Evolutionary conservation across 30 jellyfish, hydroid and myxozoan genomes (phyloP).

Genomic region (Catostylus mosaicus): DNA sequence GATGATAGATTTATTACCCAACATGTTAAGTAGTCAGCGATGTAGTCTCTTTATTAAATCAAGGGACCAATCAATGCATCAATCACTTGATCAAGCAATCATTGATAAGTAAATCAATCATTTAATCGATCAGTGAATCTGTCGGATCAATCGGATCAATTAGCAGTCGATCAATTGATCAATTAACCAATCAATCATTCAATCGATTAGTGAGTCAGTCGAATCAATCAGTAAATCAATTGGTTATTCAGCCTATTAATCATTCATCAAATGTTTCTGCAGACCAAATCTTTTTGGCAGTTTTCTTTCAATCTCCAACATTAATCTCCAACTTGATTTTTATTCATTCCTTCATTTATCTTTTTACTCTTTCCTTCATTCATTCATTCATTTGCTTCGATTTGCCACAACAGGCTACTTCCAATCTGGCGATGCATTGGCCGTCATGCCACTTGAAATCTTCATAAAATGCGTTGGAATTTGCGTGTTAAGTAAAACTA

Average conservation of each 20-base stretch:
- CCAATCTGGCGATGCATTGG: conserved; percentile 81
- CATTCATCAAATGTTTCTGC: no score
- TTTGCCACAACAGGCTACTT: conserved; percentile 60
- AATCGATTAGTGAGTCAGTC: background rate
- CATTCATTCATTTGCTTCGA: background rate
- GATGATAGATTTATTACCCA: no score
- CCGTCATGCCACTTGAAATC: conserved; percentile 77
- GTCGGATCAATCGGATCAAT: no score
- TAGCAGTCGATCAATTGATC: no score
- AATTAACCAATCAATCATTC: background rate
- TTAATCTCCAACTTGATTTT: no score
- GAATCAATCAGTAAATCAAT: background rate
- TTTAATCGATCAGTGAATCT: no score
- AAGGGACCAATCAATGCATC: background rate
- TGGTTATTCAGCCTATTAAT: background rate
- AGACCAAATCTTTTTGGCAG: no score
- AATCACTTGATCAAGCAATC: background rate
- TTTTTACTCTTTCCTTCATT: no score
- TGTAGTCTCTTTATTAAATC: background rate
- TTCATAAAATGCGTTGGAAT: conserved; percentile 72
- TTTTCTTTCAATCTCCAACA: no score
- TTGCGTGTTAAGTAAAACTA: conserved; percentile 70
- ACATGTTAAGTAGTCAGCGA: background rate
- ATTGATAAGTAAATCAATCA: no score
- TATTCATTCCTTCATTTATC: no score